Conservation (phyloP, 2,888 invertebrate species). For the Napeogenes sylphis region DNA sequence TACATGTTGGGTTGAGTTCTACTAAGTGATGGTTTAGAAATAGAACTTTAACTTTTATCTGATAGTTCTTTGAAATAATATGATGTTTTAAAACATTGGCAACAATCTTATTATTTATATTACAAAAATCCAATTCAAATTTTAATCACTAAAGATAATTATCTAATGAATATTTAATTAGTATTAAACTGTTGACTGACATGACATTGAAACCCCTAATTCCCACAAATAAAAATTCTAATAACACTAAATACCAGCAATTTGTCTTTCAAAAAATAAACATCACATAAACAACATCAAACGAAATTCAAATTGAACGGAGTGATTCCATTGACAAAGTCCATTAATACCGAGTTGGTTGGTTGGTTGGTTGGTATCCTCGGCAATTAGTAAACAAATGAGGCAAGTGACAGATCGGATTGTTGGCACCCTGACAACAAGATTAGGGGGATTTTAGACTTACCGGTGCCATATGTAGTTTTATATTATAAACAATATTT, state of each 20-base stretch:
- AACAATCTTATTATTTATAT: no score
- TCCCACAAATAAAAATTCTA: constrained; percentile 31
- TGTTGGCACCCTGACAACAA: constrained; percentile 68
- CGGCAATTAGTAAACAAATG: constrained; percentile 74
- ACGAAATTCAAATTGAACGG: constrained; percentile 51
- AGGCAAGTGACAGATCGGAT: constrained; percentile 69
- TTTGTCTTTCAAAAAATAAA: constrained; percentile 65
- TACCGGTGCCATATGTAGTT: neutral
- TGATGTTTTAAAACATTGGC: neutral
- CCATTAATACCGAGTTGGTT: constrained; percentile 62
- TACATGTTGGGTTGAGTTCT: constrained; percentile 45
- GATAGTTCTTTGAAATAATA: constrained; percentile 12
- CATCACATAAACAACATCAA: constrained; percentile 63
- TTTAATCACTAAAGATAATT: no score
- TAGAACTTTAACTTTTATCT: constrained; percentile 37
- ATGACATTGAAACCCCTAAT: constrained; percentile 6
- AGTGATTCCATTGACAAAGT: constrained; percentile 69
- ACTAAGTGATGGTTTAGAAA: constrained; percentile 46
- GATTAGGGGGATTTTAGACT: constrained; percentile 33
- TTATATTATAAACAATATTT: neutral
- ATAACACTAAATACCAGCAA: constrained; percentile 38
- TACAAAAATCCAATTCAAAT: no score
- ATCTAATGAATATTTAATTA: no score
- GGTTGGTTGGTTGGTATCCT: constrained; percentile 38
- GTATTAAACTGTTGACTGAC: neutral